These are phyloP conservation scores for Pomacea canaliculata DNA, from an alignment of 2,888 invertebrate genomes.

Conservation along the genomic window DNA sequence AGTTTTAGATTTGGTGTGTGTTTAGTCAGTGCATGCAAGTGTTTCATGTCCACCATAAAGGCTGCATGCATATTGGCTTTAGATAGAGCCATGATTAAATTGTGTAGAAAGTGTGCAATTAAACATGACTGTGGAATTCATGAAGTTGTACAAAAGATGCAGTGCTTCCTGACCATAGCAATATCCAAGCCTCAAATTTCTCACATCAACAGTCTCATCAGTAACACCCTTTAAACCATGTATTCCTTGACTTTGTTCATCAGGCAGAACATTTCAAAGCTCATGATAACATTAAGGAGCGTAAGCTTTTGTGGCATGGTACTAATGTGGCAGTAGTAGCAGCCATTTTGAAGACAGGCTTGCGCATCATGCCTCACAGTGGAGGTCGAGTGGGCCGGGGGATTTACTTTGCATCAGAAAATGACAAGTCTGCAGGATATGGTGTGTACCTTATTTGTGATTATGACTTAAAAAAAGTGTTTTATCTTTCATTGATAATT, in stretches of 20 bases:
- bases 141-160: no score
- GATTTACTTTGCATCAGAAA: slow-evolving; percentile 72
- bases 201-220: no score
- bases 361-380: slow-evolving; percentile 72
- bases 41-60: no score
- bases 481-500: background rate
- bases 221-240: background rate
- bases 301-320: slow-evolving; percentile 71
- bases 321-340: slow-evolving; percentile 72
- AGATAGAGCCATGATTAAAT: no score
- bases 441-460: slow-evolving; percentile 53
- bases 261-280: slow-evolving; percentile 55
- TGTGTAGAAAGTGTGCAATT: no score
- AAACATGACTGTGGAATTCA: no score
- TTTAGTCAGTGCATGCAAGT: background rate
- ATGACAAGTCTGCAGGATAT: slow-evolving; percentile 70
- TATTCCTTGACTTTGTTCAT: slow-evolving; percentile 1
- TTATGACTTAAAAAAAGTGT: background rate
- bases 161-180: no score
- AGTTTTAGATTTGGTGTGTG: background rate
- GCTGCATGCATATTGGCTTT: no score
- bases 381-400: slow-evolving; percentile 71
- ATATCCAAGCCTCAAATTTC: no score
- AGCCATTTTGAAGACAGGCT: slow-evolving; percentile 70
- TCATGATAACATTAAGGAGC: slow-evolving; percentile 63